Percentiles rank a stretch among this genome's conserved stretches.
Conservation (phyloP, 2,113 vertebrate species). For the Gallinago undulata region DNA sequence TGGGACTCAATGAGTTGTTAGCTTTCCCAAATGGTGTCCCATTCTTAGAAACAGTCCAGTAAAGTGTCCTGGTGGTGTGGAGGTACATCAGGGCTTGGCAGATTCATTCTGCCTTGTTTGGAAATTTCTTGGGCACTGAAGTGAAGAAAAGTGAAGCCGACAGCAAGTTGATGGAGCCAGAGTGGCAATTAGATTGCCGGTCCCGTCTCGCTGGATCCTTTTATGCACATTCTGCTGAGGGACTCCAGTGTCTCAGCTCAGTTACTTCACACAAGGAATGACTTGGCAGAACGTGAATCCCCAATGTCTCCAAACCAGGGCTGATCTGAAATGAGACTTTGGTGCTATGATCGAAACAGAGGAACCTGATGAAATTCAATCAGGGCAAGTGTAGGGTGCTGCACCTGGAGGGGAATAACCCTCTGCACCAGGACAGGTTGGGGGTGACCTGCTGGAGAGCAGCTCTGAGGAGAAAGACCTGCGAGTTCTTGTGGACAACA, state of each 20-base stretch:
- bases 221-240: background rate
- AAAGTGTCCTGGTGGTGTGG: background rate
- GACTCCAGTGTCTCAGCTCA: background rate
- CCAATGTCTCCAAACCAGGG: background rate
- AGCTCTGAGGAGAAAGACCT: no score
- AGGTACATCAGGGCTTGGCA: background rate
- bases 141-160: background rate
- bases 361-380: no score
- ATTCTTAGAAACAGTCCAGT: background rate
- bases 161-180: background rate
- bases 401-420: no score
- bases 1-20: slow-evolving; percentile 16
- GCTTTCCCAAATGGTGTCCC: background rate
- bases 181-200: background rate
- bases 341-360: background rate
- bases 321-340: background rate
- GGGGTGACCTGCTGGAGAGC: no score
- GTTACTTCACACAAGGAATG: background rate
- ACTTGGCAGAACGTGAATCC: background rate
- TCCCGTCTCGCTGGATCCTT: background rate
- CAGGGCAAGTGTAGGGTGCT: no score
- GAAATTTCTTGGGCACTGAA: background rate
- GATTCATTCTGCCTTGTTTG: background rate
- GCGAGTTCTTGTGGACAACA: no score
- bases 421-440: no score